A percentile compares a stretch with the other conserved stretches of the same genome.
Conservation (phyloP, 2,113 vertebrate genomes). For the Cryptotis parvus region DNA sequence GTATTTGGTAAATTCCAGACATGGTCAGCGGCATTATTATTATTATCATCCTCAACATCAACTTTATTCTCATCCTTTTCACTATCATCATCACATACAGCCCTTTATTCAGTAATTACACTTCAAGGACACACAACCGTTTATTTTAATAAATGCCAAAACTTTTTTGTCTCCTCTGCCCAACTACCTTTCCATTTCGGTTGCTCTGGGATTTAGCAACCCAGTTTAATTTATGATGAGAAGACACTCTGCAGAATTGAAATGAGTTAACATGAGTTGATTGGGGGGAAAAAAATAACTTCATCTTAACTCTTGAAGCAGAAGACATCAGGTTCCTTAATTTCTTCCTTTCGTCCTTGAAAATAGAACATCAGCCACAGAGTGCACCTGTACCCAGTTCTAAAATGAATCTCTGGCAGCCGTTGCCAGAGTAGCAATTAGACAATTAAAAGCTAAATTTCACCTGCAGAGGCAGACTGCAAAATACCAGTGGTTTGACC, state of each 20-base stretch:
- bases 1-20: neutral
- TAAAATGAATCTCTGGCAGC: constrained; percentile 60
- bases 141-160: constrained; percentile 66
- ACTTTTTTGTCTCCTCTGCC: constrained; percentile 60
- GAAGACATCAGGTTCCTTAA: constrained; percentile 62
- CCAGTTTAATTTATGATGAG: constrained; percentile 83
- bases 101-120: constrained; percentile 47
- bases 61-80: neutral
- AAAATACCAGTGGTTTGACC: constrained; percentile 45
- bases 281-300: constrained; percentile 74
- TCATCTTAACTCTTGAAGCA: constrained; percentile 71
- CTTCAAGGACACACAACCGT: constrained; percentile 67
- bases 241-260: constrained; percentile 79
- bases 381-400: constrained; percentile 67
- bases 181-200: constrained; percentile 69
- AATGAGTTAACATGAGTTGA: constrained; percentile 76
- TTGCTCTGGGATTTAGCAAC: constrained; percentile 81
- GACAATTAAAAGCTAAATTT: constrained; percentile 73
- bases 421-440: constrained; percentile 76
- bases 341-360: constrained; percentile 77
- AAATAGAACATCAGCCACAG: constrained; percentile 58
- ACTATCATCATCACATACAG: neutral
- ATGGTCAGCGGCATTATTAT: neutral
- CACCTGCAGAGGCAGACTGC: constrained; percentile 65
- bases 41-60: neutral